A percentile compares a stretch with the other conserved stretches of the same genome.
phyloP scores from a whole-genome alignment of 2,888 invertebrate species.

The Loripinus fragilis region DNA sequence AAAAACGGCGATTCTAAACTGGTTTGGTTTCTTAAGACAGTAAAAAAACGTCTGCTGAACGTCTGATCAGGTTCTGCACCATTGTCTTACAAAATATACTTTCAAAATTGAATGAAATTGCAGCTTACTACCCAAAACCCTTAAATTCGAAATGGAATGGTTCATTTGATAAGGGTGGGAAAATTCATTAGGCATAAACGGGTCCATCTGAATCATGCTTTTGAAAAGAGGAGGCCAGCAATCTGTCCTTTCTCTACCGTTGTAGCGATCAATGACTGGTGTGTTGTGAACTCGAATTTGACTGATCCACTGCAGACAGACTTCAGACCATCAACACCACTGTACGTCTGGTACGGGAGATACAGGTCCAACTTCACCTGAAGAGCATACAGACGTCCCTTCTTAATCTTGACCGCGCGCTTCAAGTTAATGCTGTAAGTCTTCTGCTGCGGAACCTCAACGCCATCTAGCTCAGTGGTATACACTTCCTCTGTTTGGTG shows the following conservation, averaged over 20 bases:
- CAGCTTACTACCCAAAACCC: too few species aligned
- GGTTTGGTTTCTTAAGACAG: too few species aligned
- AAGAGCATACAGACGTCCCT: conserved; percentile 50
- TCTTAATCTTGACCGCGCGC: conserved; percentile 48
- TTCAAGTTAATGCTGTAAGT: conserved; percentile 49
- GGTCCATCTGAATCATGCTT: conserved; percentile 25
- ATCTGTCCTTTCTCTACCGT: conserved; percentile 57
- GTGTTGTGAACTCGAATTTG: conserved; percentile 51
- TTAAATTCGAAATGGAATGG: too few species aligned
- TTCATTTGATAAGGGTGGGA: too few species aligned
- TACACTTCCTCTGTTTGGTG: conserved; percentile 32
- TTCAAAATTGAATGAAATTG: too few species aligned
- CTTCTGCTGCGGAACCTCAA: conserved; percentile 53
- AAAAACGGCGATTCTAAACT: too few species aligned
- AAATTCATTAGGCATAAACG: too few species aligned
- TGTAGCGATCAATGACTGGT: conserved; percentile 56
- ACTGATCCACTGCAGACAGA: conserved; percentile 55
- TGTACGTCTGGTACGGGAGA: conserved; percentile 56
- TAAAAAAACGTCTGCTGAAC: too few species aligned
- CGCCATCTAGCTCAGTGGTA: conserved; percentile 44
- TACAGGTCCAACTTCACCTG: conserved; percentile 58
- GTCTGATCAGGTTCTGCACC: too few species aligned
- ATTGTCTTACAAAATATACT: too few species aligned
- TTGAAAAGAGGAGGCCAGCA: conserved; percentile 55
- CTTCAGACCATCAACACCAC: conserved; percentile 44